Evolutionary conservation across 2,797 vertebrate genomes (phyloP), one percentile per base, ranked within the genome.

Genomic region (Psittacula derbiana): DNA sequence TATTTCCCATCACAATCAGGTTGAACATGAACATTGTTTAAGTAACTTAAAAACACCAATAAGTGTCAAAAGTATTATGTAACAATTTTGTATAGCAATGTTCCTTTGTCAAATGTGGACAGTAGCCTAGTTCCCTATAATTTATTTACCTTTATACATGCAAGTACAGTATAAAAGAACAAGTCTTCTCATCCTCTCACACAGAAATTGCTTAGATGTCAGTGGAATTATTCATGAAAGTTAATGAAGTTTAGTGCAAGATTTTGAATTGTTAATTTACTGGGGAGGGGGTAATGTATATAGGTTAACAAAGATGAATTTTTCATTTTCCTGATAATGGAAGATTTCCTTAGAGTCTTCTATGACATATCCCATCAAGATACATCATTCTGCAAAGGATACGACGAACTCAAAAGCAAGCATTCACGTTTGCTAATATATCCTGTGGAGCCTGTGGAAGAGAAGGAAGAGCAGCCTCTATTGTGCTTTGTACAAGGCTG

Each of bases 201-300:
- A 62, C 10, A 83, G 40, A 88, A 80, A 96, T 86, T 85, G n/a
- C 65, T 91, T 60, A 79, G 33, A 94, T 75, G 73, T 67, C 84
- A 84, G 72, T 74, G 49, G 89, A 95, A 95, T 96, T 96, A 95
- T 97, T 96, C 85, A 95, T 93, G 85, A 94, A 95, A 94, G n/a
- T 94, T 91, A 97, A 93, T 93, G 85, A 96, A 94, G 73, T 96
- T 96, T 95, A 88, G 61, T 58, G 27, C 36, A 86, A 83, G 85
- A 95, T 91, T 92, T 92, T 93, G 90, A 93, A 94, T 80, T 92
- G 93, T 91, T 92, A 94, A 96, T 96, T 79, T 94, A 79, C 70
- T 66, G 33, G 36, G 6, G 28, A 28, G 36, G 28, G 31, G 28
- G 33, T 36, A 53, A 72, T 33, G 28, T 93, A 52, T 93, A 88